phyloP scores from a whole-genome alignment of 2,797 vertebrate species.

The Danio kyathit region DNA sequence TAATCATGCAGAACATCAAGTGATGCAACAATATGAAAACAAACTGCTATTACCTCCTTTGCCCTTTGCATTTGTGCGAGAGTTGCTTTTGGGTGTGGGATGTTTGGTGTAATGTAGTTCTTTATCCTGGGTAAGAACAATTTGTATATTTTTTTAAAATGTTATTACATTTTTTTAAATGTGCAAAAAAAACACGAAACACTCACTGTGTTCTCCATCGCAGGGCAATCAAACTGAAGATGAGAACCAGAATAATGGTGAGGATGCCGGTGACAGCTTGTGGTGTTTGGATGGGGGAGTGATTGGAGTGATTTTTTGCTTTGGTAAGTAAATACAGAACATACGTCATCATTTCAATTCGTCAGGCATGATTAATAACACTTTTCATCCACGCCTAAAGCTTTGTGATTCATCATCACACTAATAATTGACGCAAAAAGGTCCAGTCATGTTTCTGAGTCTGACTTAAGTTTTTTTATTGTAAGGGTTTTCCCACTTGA shows the following conservation, averaged over 20 bases:
- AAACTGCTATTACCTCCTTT: conserved; percentile 66
- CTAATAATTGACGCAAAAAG: not conserved
- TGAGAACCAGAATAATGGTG: conserved; percentile 48
- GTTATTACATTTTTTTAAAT: not conserved
- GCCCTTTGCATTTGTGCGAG: conserved; percentile 74
- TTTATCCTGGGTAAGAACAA: conserved; percentile 69
- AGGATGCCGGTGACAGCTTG: not conserved
- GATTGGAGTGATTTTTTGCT: not conserved
- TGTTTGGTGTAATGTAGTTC: conserved; percentile 72
- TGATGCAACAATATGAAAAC: not conserved
- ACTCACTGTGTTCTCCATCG: conserved; percentile 70
- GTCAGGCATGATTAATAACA: not conserved
- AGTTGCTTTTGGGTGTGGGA: conserved; percentile 78
- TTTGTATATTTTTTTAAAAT: not conserved
- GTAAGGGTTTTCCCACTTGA: no score
- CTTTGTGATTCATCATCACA: not conserved
- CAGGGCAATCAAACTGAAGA: conserved; percentile 11
- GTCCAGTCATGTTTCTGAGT: no score
- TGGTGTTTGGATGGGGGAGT: not conserved
- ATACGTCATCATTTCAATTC: not conserved
- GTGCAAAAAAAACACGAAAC: conserved; percentile 2
- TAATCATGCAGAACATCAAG: not conserved
- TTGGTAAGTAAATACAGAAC: not conserved
- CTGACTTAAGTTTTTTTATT: no score
- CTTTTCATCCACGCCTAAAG: not conserved